Percentiles rank a stretch among this genome's conserved stretches.
These are phyloP conservation scores for Lasioglossum pauxillum DNA, from an alignment of 2,888 invertebrate species.

Conservation along the genomic window DNA sequence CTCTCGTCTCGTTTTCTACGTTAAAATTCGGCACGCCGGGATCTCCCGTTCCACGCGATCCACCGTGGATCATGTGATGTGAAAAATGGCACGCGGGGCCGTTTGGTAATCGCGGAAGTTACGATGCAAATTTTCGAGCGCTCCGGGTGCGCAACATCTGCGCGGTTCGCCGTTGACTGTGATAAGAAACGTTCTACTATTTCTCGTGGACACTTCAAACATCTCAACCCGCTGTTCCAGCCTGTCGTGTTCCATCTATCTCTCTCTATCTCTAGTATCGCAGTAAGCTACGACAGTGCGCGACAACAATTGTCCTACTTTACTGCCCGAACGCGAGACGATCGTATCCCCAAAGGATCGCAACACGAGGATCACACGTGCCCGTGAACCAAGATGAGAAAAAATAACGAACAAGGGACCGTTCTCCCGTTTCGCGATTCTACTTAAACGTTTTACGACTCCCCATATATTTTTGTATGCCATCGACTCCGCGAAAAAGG, in stretches of 20 bases:
- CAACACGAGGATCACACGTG: conserved; percentile 26
- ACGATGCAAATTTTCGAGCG: conserved; percentile 35
- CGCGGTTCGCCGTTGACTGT: conserved; percentile 79
- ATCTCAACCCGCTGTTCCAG: conserved; percentile 23
- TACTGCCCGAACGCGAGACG: conserved; percentile 42
- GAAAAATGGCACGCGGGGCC: conserved; percentile 35
- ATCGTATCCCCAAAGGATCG: conserved; percentile 15
- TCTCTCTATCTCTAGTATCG: conserved; percentile 7
- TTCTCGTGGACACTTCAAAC: conserved; percentile 67
- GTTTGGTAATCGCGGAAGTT: conserved; percentile 8
- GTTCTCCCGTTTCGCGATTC: conserved; percentile 43
- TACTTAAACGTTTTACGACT: conserved; percentile 48
- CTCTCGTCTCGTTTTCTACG: not conserved
- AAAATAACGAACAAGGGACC: not conserved
- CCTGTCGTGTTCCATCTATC: not conserved
- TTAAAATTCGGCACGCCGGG: not conserved
- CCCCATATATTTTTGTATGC: conserved; percentile 58
- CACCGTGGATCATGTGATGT: conserved; percentile 32
- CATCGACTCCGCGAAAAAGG: conserved; percentile 65
- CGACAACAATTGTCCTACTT: conserved; percentile 57
- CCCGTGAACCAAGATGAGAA: conserved; percentile 7
- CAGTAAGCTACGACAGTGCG: conserved; percentile 57
- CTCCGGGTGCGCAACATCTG: conserved; percentile 37
- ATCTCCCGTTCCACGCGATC: conserved; percentile 8
- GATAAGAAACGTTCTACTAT: conserved; percentile 79